phyloP scores from a whole-genome alignment of 2,797 vertebrate species.

The Helicolenus hilgendorfi region DNA sequence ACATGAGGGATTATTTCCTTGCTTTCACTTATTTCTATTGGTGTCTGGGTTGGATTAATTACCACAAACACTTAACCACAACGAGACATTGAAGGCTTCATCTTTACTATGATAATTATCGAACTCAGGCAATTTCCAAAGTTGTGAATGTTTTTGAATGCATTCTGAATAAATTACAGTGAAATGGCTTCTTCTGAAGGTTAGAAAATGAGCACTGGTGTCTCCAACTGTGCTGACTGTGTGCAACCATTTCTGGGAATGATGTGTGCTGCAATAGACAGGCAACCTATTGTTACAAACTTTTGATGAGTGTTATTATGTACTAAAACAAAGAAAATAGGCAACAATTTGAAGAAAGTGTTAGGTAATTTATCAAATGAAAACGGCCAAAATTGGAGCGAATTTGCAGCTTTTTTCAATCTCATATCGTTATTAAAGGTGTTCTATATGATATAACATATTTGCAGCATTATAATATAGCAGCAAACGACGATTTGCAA shows the following conservation, averaged over 20 bases:
- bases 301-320: not conserved
- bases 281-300: not conserved
- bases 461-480: too few species aligned
- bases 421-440: not conserved
- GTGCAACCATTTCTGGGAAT: not conserved
- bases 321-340: not conserved
- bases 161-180: not conserved
- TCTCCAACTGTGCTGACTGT: constrained; percentile 12
- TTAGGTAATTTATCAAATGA: not conserved
- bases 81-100: not conserved
- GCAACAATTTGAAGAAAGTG: not conserved
- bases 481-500: too few species aligned
- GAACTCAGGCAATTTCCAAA: not conserved
- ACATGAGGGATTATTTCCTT: not conserved
- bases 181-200: not conserved
- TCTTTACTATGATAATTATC: not conserved
- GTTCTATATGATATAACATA: too few species aligned
- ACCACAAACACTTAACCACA: not conserved
- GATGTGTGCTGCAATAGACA: not conserved
- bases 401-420: not conserved
- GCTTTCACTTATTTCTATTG: not conserved
- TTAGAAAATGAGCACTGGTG: constrained; percentile 15
- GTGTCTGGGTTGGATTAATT: constrained; percentile 16
- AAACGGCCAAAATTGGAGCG: not conserved
- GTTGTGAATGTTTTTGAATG: not conserved